Percentiles rank a stretch among this genome's conserved stretches.
phyloP scores from a whole-genome alignment of 1,140 invertebrate genomes.

The Augochlora pura region DNA sequence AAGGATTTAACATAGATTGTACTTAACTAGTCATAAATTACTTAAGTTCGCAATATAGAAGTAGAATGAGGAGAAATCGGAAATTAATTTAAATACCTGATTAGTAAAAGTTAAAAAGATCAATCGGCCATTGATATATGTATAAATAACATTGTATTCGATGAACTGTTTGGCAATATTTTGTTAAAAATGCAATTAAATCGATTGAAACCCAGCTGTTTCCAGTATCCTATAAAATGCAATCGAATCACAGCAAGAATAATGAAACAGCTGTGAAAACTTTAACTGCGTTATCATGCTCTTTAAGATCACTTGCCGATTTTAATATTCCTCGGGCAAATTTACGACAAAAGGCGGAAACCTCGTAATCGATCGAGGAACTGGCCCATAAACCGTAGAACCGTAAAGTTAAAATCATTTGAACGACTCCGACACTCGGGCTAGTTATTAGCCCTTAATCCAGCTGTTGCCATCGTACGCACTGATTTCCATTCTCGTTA shows the following conservation, averaged over 20 bases:
- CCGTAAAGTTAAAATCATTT: slow-evolving; percentile 53
- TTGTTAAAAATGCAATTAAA: too few relatives aligned
- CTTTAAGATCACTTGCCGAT: neutral
- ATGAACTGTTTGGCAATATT: too few relatives aligned
- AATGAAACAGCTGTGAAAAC: neutral
- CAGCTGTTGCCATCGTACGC: slow-evolving; percentile 50
- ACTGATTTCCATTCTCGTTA: slow-evolving; percentile 58
- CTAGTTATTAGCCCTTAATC: slow-evolving; percentile 60
- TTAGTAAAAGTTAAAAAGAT: too few relatives aligned
- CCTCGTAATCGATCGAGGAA: slow-evolving; percentile 15
- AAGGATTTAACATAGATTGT: too few relatives aligned
- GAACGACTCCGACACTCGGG: slow-evolving; percentile 24
- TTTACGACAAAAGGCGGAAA: neutral
- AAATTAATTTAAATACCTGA: too few relatives aligned
- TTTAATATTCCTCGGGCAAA: neutral
- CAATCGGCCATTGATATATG: too few relatives aligned
- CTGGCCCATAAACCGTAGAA: slow-evolving; percentile 45
- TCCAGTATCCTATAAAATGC: neutral
- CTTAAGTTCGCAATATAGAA: too few relatives aligned
- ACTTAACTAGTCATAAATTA: too few relatives aligned
- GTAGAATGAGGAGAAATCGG: too few relatives aligned
- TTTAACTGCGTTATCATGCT: neutral
- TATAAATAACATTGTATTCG: too few relatives aligned
- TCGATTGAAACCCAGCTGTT: too few relatives aligned
- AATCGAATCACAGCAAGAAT: neutral